Percentiles rank a stretch among this genome's conserved stretches.
Conservation (phyloP, 1,140 invertebrate genomes). For the Leptestheria dahalacensis region DNA sequence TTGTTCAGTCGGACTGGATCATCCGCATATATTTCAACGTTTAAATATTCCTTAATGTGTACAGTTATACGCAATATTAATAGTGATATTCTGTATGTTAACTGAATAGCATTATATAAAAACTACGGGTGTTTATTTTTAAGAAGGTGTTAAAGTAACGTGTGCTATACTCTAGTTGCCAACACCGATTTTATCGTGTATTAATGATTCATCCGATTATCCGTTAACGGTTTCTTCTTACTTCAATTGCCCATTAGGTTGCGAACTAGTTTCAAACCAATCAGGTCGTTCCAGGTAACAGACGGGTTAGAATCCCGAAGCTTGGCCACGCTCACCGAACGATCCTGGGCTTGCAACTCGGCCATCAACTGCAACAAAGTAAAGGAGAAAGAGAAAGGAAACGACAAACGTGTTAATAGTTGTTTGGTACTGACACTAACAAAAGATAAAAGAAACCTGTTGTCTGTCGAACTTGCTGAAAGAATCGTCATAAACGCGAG, state of each 20-base stretch:
- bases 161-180: no score
- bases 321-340: background rate
- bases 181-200: background rate
- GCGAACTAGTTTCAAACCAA: conserved; percentile 8
- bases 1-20: no score
- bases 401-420: background rate
- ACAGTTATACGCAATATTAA: no score
- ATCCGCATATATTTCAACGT: no score
- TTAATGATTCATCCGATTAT: background rate
- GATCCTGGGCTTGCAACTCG: background rate
- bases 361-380: background rate
- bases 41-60: no score
- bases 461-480: conserved; percentile 26
- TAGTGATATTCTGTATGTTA: no score
- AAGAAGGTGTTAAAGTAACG: no score
- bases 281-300: conserved; percentile 10
- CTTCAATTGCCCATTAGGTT: background rate
- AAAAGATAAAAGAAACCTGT: conserved; percentile 1
- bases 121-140: no score
- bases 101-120: no score
- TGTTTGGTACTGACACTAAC: background rate
- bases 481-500: conserved; percentile 36
- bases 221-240: background rate
- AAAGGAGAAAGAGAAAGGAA: background rate
- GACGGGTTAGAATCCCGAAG: background rate